Evolutionary conservation across 2,797 vertebrate genomes (phyloP).

Genomic region (Hydrophis major): DNA sequence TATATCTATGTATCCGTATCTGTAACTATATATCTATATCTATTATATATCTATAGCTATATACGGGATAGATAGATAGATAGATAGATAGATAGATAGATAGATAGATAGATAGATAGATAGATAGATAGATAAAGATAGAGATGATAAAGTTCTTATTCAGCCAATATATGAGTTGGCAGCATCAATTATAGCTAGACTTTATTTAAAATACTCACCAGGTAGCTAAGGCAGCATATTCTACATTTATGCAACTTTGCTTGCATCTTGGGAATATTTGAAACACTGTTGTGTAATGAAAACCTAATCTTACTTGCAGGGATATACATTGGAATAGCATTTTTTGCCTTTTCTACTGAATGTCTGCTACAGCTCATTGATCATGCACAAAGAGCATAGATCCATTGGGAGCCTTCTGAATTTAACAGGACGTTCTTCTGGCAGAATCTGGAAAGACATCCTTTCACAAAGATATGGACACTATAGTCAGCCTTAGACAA

Average conservation of each 20-base stretch:
- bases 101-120: too few species aligned
- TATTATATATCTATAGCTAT: too few species aligned
- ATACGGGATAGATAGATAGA: neutral
- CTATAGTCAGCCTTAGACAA: constrained; percentile 33
- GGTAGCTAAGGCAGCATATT: constrained; percentile 34
- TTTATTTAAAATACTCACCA: constrained; percentile 42
- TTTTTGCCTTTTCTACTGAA: constrained; percentile 49
- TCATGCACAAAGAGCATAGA: constrained; percentile 40
- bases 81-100: neutral
- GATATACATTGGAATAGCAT: constrained; percentile 45
- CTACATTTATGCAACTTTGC: constrained; percentile 39
- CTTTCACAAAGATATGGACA: constrained; percentile 38
- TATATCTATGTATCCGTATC: too few species aligned
- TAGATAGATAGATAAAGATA: neutral
- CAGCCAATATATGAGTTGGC: neutral
- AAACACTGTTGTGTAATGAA: constrained; percentile 54
- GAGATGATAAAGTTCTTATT: neutral
- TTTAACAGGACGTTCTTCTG: constrained; percentile 51
- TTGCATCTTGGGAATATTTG: constrained; percentile 51
- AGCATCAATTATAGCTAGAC: constrained; percentile 21
- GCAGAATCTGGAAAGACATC: constrained; percentile 21
- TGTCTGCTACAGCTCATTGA: constrained; percentile 43
- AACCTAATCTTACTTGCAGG: constrained; percentile 63
- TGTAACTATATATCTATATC: too few species aligned
- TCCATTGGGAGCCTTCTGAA: constrained; percentile 26